Evolutionary conservation across 2,797 vertebrate genomes (phyloP), one percentile per base, ranked within the genome.

Genomic region (Pelobates cultripes): DNA sequence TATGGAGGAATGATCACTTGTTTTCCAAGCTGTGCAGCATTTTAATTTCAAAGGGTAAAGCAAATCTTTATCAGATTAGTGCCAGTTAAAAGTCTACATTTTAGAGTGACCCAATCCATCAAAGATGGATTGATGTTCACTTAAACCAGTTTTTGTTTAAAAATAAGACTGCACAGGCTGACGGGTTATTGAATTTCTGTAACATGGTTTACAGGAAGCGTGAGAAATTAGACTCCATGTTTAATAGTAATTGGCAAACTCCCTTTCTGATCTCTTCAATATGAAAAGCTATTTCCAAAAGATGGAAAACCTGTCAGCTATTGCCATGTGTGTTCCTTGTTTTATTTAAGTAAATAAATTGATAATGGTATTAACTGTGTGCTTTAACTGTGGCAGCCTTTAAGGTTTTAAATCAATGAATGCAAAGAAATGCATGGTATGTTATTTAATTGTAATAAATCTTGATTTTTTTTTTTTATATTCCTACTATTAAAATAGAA

Each of bases 141-240:
- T 13, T 28, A 2, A 44, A 68, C 1, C 2, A 2, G 53, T 73
- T 85, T 63, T 4, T 75, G 64, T 70, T 44, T 53, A 77, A 68
- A 71, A 47, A 84, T 79, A 80, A 6, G 0, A 69, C 28, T 7
- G 41, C 83, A 42, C 2, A 55, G 82, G 79, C 86, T n/a, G 43
- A 79, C 73, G 73, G 69, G 44, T 67, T 79, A 86, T 53, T 80
- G 88, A 87, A 86, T 87, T 55, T 12, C 79, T 76, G n/a, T 2
- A 84, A 81, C 71, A 51, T 12, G 3, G 76, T 85, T 85, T 66
- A 79, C 87, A 78, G 85, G 84, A 86, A 85, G 75, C 78, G 67
- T 72, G 64, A 69, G 85, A 60, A 53, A 85, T 63, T 3, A 0
- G 43, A 70, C 43, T 86, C 79, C 84, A 66, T 17, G 61, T 79